A percentile compares a stretch with the other conserved stretches of the same genome.
Conservation (phyloP, 2,797 vertebrate species). For the Mus caroli region DNA sequence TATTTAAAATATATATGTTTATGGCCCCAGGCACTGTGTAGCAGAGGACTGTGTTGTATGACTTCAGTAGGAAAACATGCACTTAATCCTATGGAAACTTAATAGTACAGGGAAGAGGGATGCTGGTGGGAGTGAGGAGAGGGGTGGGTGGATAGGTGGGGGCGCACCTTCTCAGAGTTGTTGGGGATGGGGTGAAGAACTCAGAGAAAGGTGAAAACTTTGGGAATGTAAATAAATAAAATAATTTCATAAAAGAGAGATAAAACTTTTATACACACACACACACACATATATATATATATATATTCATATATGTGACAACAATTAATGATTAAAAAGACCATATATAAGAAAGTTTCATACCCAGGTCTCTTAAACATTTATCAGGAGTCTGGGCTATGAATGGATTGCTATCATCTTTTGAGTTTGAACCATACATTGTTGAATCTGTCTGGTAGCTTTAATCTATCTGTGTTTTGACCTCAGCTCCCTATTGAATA, state of each 20-base stretch:
- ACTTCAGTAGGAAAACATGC: background rate
- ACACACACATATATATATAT: background rate
- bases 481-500: background rate
- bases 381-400: no score
- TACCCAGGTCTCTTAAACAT: background rate
- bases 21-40: background rate
- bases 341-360: background rate
- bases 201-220: no score
- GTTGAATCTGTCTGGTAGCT: background rate
- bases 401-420: background rate
- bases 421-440: background rate
- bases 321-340: background rate
- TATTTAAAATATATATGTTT: background rate
- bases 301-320: background rate
- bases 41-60: background rate
- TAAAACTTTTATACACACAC: no score
- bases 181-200: no score
- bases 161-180: no score
- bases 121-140: background rate
- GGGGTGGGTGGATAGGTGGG: no score
- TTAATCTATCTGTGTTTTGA: background rate
- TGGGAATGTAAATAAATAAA: no score
- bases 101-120: background rate
- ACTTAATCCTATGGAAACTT: background rate
- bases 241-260: background rate